Evolutionary conservation across 2,888 invertebrate species (phyloP).

Genomic region (Synergus laeviventris): DNA sequence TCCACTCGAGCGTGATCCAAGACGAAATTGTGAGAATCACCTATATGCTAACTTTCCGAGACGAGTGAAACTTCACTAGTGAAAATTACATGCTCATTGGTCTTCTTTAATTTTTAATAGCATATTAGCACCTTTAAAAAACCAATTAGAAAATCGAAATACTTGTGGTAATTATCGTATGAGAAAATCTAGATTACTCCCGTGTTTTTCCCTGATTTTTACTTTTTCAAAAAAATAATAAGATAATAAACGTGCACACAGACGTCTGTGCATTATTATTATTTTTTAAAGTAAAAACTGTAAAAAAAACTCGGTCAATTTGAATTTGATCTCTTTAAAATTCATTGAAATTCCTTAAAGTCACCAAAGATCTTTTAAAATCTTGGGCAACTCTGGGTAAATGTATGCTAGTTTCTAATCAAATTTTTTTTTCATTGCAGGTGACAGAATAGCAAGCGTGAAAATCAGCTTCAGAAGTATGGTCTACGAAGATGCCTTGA

Average conservation of each 20-base stretch:
- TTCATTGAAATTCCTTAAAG: neutral
- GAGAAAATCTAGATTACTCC: too few species aligned
- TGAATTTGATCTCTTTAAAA: too few species aligned
- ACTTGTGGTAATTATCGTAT: too few species aligned
- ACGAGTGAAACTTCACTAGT: constrained; percentile 12
- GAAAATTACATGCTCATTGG: constrained; percentile 19
- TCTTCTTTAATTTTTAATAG: constrained; percentile 17
- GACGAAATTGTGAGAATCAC: constrained; percentile 23
- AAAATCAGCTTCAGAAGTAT: constrained; percentile 92
- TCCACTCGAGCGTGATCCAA: constrained; percentile 14
- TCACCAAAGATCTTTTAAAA: neutral
- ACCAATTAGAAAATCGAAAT: neutral
- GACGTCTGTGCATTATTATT: too few species aligned
- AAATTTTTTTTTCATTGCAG: constrained; percentile 76
- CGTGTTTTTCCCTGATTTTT: too few species aligned
- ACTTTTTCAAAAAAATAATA: too few species aligned
- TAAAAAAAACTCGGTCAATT: too few species aligned
- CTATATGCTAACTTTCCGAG: constrained; percentile 26
- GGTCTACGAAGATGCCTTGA: constrained; percentile 93
- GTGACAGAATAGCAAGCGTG: constrained; percentile 91
- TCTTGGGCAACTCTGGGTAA: too few species aligned
- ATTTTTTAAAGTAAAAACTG: too few species aligned
- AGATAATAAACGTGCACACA: too few species aligned
- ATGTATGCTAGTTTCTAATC: too few species aligned
- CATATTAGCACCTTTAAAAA: neutral